Evolutionary conservation across 1,140 invertebrate species (phyloP).

Genomic region (Drosophila nigromelanica): DNA sequence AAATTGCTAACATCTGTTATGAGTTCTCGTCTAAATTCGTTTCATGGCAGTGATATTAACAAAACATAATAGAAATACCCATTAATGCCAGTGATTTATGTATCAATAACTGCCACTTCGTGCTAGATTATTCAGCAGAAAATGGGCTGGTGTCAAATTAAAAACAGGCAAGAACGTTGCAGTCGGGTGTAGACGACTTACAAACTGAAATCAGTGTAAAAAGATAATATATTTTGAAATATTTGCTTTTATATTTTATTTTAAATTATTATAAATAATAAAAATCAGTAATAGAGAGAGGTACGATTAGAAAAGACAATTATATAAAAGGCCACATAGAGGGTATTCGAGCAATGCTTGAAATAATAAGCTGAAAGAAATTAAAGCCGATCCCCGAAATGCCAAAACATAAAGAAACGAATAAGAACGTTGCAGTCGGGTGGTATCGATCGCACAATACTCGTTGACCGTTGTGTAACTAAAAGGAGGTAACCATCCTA

Average conservation of each 20-base stretch:
- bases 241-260: too few species aligned
- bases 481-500: too few species aligned
- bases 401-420: not conserved
- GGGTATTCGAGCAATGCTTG: not conserved
- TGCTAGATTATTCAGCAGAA: not conserved
- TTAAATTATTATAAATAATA: too few species aligned
- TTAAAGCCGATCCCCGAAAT: not conserved
- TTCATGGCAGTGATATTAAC: not conserved
- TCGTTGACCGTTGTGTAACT: too few species aligned
- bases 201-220: too few species aligned
- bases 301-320: not conserved
- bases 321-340: not conserved
- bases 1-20: conserved; percentile 8
- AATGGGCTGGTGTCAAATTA: not conserved
- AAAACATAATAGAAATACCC: conserved; percentile 1
- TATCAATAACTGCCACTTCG: not conserved
- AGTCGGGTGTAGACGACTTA: too few species aligned
- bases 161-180: not conserved
- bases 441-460: too few species aligned
- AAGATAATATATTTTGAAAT: too few species aligned
- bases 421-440: too few species aligned
- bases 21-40: not conserved
- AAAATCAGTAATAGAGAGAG: too few species aligned
- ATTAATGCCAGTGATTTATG: conserved; percentile 34
- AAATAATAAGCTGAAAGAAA: not conserved